phyloP scores from a whole-genome alignment of 2,888 invertebrate species.

The Rhingia campestris region DNA sequence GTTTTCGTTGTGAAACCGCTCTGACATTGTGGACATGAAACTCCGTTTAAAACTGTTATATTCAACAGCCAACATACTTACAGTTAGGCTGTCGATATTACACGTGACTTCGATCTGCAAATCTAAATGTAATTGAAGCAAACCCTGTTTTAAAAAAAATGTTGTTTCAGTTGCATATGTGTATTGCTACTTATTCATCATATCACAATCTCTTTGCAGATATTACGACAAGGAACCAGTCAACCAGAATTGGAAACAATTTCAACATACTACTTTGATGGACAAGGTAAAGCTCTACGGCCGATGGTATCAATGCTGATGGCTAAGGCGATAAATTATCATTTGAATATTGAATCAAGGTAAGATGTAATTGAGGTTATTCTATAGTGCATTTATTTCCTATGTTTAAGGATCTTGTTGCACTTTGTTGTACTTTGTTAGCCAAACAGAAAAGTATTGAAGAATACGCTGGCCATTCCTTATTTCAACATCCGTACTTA shows the following conservation, averaged over 20 bases:
- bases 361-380: conserved; percentile 81
- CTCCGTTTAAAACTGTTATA: not conserved
- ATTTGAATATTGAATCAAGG: conserved; percentile 93
- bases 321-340: conserved; percentile 96
- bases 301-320: conserved; percentile 97
- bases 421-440: not conserved
- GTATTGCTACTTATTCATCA: not conserved
- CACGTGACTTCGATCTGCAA: not conserved
- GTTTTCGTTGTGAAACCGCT: not conserved
- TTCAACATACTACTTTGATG: conserved; percentile 98
- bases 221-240: conserved; percentile 89
- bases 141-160: no score
- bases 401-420: not conserved
- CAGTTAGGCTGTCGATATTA: not conserved
- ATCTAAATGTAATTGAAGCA: not conserved
- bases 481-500: not conserved
- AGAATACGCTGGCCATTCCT: no score
- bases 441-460: conserved; percentile 1
- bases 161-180: no score
- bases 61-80: not conserved
- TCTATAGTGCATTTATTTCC: not conserved
- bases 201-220: conserved; percentile 75
- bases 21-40: not conserved
- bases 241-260: conserved; percentile 94
- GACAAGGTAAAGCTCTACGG: conserved; percentile 97